Percentiles rank a stretch among this genome's conserved stretches.
These are phyloP conservation scores for Myiozetetes cayanensis DNA, from an alignment of 2,113 vertebrate species.

Conservation along the genomic window DNA sequence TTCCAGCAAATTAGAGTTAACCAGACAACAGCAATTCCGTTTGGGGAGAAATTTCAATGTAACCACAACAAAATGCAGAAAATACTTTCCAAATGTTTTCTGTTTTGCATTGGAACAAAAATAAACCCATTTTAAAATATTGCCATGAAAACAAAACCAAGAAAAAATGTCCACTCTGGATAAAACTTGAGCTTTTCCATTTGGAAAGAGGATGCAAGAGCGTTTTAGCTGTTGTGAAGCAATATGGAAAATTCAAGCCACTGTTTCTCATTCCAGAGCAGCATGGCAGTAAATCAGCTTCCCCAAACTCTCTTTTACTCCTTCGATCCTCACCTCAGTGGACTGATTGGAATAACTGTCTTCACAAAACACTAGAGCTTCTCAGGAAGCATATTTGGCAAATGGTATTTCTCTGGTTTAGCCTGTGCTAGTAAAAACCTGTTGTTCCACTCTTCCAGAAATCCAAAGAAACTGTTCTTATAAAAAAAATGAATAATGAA, in stretches of 20 bases:
- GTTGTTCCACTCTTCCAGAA: not conserved
- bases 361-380: not conserved
- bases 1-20: not conserved
- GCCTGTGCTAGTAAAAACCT: not conserved
- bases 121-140: not conserved
- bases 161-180: not conserved
- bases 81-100: conserved; percentile 12
- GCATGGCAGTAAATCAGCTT: not conserved
- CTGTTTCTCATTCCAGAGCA: not conserved
- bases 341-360: not conserved
- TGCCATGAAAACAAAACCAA: accelerated
- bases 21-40: not conserved
- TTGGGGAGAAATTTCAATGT: not conserved
- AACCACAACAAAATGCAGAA: not conserved
- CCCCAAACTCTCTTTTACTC: not conserved
- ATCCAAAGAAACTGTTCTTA: not conserved
- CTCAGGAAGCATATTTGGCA: not conserved
- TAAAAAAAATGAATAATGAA: not conserved
- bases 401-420: not conserved
- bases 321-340: not conserved
- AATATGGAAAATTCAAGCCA: not conserved
- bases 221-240: not conserved
- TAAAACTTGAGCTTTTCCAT: not conserved
- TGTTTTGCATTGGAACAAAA: not conserved
- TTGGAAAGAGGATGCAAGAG: not conserved